Evolutionary conservation across 2,113 vertebrate genomes (phyloP), one percentile per base, ranked within the genome.

Genomic region (Campylomormyrus tamandua): DNA sequence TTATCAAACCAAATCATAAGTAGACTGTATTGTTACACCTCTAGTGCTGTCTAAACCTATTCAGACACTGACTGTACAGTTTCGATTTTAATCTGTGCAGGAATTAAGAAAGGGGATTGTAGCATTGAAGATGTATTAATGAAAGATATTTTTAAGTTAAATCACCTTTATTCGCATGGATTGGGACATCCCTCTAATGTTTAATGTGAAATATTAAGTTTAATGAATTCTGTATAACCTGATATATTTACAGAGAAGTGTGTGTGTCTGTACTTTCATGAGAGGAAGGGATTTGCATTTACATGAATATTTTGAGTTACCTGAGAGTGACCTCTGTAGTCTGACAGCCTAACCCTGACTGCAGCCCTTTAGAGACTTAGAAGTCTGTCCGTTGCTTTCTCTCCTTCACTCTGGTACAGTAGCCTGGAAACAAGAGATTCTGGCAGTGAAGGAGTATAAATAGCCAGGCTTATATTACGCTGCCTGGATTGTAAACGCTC

Each of bases 391-490:
- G n/a, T 80, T 39, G 35, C 74, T 80, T 5, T 35, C 35, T 42
- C 74, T 80, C 35, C 74, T 80, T 39, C 74, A 24, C 21, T 13
- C 10, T 27, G 45, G 9, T 80, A 58, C 62, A 88, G 85, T 87
- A 77, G 31, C 11, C 31, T 50, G 62, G 85, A 87, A 87, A 87
- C 45, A 24, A 17, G 89, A 87, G 74, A 42, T 80, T 27, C 62
- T 70, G 62, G 89, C 27, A 87, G 39, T 4, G 24, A 39, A 49
- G 39, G 35, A 46, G 21, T 90, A 88, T 87, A 90, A 90, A 87
- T 87, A 88, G 84, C 48, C 11, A 19, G 39, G 66, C 62, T 90
- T 87, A 90, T 17, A 31, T 45, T 46, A 90, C 86, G 39, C 89
- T 53, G 21, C 46, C 52, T 86, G 10, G 85, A 27, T 31, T n/a